phyloP scores from a whole-genome alignment of 30 jellyfish, hydroid and myxozoan genomes.

The Catostylus mosaicus region DNA sequence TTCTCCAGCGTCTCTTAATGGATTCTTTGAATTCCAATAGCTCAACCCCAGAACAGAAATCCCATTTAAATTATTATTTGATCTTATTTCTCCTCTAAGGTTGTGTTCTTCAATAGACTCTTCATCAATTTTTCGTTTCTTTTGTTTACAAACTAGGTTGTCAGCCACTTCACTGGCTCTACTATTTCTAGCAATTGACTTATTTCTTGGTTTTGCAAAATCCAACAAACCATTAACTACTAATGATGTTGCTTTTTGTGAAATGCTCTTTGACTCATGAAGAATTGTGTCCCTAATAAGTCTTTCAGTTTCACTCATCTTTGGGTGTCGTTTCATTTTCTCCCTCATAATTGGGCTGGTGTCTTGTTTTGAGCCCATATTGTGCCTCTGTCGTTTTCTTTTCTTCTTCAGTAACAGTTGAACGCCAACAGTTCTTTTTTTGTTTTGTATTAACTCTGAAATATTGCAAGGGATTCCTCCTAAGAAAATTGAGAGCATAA shows the following conservation, averaged over 20 bases:
- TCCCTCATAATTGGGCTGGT: slow-evolving; percentile 7
- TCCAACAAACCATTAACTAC: slow-evolving; percentile 74
- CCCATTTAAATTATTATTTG: neutral
- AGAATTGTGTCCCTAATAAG: slow-evolving; percentile 83
- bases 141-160: slow-evolving; percentile 26
- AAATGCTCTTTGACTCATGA: slow-evolving; percentile 93
- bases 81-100: slow-evolving; percentile 7
- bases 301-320: slow-evolving; percentile 86
- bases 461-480: slow-evolving; percentile 92
- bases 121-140: slow-evolving; percentile 25
- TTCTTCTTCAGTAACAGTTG: slow-evolving; percentile 72
- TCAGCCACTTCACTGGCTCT: slow-evolving; percentile 36
- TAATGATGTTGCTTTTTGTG: slow-evolving; percentile 34
- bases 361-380: slow-evolving; percentile 36
- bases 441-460: slow-evolving; percentile 61
- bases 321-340: slow-evolving; percentile 10
- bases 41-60: neutral
- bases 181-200: slow-evolving; percentile 12
- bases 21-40: slow-evolving; percentile 39
- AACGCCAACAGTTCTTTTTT: slow-evolving; percentile 75
- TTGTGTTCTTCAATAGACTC: neutral
- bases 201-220: slow-evolving; percentile 22
- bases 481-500: no score
- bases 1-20: slow-evolving; percentile 68
- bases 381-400: slow-evolving; percentile 13